Conservation (phyloP, 2,113 vertebrate genomes). For the Cyphomyrus discorhynchus region DNA sequence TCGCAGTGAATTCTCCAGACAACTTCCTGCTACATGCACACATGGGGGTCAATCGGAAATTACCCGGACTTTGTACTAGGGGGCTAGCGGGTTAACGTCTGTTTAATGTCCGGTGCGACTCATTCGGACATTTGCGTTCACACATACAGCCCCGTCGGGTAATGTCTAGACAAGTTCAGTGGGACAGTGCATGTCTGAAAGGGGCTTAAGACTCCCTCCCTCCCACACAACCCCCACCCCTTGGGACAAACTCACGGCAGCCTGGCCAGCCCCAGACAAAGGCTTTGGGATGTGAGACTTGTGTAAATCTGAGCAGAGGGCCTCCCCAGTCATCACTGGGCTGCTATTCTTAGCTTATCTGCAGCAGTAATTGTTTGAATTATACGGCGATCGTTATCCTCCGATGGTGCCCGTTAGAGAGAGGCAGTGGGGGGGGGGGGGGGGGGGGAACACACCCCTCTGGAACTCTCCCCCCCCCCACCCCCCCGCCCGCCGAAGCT, state of each 20-base stretch:
- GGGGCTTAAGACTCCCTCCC: neutral
- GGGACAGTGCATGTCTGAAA: neutral
- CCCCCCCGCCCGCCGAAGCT: no score
- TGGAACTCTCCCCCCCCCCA: no score
- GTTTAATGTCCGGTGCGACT: neutral
- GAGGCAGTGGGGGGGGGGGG: neutral
- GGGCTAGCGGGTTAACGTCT: neutral
- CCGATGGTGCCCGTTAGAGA: neutral
- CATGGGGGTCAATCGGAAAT: neutral
- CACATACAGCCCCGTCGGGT: neutral
- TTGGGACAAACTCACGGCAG: neutral
- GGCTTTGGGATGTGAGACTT: neutral
- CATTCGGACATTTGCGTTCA: neutral
- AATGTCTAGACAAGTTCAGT: neutral
- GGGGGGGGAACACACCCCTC: no score
- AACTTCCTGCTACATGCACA: neutral
- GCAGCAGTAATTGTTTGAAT: neutral
- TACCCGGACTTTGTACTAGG: neutral
- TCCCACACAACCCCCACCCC: neutral
- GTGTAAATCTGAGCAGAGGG: neutral
- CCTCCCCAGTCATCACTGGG: neutral
- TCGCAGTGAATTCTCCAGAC: neutral
- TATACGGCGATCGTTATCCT: neutral
- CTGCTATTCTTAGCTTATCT: constrained; percentile 11
- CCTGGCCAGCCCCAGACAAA: neutral